Evolutionary conservation across 2,888 invertebrate genomes (phyloP).

Genomic region (Cactoblastis cactorum): DNA sequence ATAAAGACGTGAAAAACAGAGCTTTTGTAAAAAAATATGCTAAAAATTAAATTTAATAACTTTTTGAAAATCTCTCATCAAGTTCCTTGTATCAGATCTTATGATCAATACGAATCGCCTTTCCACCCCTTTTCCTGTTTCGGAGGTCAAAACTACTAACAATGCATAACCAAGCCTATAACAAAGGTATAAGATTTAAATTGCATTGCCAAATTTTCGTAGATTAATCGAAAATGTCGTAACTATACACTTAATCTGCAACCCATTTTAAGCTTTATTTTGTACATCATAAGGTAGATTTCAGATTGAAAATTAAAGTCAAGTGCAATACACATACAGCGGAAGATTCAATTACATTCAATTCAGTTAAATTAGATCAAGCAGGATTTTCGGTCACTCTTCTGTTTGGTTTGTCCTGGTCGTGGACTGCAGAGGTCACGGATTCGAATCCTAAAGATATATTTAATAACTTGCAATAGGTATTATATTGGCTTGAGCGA

Average conservation of each 20-base stretch:
- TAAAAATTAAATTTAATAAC: too few species aligned
- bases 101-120: slow-evolving; percentile 41
- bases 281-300: neutral
- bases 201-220: slow-evolving; percentile 13
- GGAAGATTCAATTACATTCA: slow-evolving; percentile 65
- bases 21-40: neutral
- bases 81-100: slow-evolving; percentile 27
- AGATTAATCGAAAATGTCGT: slow-evolving; percentile 17
- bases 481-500: too few species aligned
- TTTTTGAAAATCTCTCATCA: neutral
- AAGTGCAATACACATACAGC: slow-evolving; percentile 45
- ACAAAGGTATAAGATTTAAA: slow-evolving; percentile 15
- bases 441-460: neutral
- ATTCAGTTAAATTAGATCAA: slow-evolving; percentile 55
- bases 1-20: too few species aligned
- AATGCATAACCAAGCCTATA: slow-evolving; percentile 21
- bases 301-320: slow-evolving; percentile 19
- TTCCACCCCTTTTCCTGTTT: slow-evolving; percentile 49
- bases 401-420: slow-evolving; percentile 11
- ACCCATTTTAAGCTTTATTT: slow-evolving; percentile 19
- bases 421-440: neutral
- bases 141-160: slow-evolving; percentile 35
- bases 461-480: neutral
- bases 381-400: slow-evolving; percentile 50
- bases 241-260: slow-evolving; percentile 11